phyloP scores from a whole-genome alignment of 1,140 invertebrate species.

The Mya arenaria region DNA sequence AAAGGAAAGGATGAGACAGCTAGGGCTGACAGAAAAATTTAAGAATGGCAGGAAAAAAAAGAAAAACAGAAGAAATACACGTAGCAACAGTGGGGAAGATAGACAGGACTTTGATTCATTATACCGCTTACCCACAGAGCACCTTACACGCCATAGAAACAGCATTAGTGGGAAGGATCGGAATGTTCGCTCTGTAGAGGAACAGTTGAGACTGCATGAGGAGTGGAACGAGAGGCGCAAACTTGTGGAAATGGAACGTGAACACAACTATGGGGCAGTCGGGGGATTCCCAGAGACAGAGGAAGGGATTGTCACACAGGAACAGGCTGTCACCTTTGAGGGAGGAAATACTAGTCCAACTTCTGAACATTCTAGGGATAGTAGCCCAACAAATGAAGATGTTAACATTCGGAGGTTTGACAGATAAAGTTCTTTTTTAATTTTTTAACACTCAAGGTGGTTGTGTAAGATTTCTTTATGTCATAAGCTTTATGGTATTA shows the following conservation, averaged over 20 bases:
- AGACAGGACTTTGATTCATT: constrained; percentile 53
- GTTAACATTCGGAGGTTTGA: constrained; percentile 40
- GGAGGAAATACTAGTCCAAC: constrained; percentile 35
- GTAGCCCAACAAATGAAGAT: constrained; percentile 50
- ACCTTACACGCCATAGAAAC: constrained; percentile 44
- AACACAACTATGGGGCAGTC: constrained; percentile 47
- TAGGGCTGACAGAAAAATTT: constrained; percentile 13
- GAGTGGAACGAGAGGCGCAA: constrained; percentile 51
- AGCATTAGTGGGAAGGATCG: constrained; percentile 30
- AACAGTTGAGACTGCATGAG: constrained; percentile 48
- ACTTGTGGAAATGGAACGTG: constrained; percentile 50
- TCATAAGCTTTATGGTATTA: no score
- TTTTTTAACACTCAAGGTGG: no score
- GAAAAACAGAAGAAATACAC: constrained; percentile 47
- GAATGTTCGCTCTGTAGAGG: constrained; percentile 31
- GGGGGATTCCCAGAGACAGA: constrained; percentile 45
- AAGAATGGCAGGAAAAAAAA: constrained; percentile 51
- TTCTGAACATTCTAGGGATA: constrained; percentile 51
- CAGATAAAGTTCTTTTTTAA: no score
- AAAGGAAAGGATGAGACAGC: constrained; percentile 40
- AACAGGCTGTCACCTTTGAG: neutral
- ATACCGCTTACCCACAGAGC: constrained; percentile 56
- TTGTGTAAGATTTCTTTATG: no score
- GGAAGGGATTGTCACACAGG: constrained; percentile 11
- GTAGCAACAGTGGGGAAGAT: constrained; percentile 43